Evolutionary conservation across 1,140 invertebrate genomes (phyloP).

Genomic region (Orussus abietinus): DNA sequence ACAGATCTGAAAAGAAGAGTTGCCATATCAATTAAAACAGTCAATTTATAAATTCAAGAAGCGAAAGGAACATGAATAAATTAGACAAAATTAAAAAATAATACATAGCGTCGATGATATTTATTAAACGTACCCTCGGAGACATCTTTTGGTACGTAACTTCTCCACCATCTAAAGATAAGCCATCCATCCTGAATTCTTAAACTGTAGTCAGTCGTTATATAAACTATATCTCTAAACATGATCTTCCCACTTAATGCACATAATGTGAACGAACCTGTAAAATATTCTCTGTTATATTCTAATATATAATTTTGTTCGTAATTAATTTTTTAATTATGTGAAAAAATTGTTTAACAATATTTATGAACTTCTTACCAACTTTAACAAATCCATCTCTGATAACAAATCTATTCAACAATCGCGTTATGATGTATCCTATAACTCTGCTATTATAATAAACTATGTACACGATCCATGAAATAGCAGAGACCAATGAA

Average conservation of each 20-base stretch:
- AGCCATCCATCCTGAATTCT: constrained; percentile 95
- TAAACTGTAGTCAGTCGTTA: constrained; percentile 91
- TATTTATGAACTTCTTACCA: constrained; percentile 60
- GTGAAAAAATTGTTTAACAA: constrained; percentile 15
- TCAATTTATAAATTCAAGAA: too few relatives aligned
- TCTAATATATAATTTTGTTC: constrained; percentile 10
- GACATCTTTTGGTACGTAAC: constrained; percentile 91
- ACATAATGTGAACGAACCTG: constrained; percentile 91
- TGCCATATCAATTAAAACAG: too few relatives aligned
- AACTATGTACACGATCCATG: constrained; percentile 90
- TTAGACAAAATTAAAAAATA: constrained; percentile 7
- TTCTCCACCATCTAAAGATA: constrained; percentile 96
- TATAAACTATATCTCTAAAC: constrained; percentile 94
- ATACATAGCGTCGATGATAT: not conserved
- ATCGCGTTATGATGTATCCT: constrained; percentile 83
- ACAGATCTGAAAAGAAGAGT: constrained; percentile 76
- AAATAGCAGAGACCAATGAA: constrained; percentile 74
- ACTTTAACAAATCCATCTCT: constrained; percentile 85
- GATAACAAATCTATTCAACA: constrained; percentile 84
- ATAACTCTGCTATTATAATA: constrained; percentile 93
- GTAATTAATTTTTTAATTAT: constrained; percentile 8
- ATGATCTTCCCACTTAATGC: constrained; percentile 96
- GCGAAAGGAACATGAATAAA: constrained; percentile 8
- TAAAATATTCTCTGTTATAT: too few relatives aligned
- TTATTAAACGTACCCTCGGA: constrained; percentile 70